phyloP scores from a whole-genome alignment of 2,797 vertebrate genomes.

The Acanthornis magna region DNA sequence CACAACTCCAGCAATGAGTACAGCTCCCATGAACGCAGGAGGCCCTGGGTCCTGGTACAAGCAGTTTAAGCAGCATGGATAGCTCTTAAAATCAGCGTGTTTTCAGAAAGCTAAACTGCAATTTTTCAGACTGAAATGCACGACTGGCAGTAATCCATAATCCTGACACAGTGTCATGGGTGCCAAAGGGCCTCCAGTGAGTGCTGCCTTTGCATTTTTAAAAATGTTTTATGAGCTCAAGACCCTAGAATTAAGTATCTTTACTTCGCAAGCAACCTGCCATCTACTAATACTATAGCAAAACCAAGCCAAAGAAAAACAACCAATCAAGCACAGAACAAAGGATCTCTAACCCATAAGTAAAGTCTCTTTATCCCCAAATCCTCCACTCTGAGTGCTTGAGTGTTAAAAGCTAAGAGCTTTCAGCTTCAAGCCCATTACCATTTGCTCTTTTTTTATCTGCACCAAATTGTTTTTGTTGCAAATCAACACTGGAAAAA shows the following conservation, averaged over 20 bases:
- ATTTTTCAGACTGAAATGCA: neutral
- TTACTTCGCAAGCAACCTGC: neutral
- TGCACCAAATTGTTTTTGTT: neutral
- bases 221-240: slow-evolving; percentile 29
- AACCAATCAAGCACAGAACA: slow-evolving; percentile 26
- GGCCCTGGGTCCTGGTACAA: neutral
- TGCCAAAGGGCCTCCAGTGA: slow-evolving; percentile 45
- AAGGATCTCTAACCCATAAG: neutral
- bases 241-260: slow-evolving; percentile 11
- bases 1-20: neutral
- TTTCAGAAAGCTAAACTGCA: slow-evolving; percentile 30
- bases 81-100: neutral
- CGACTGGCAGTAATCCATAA: slow-evolving; percentile 51
- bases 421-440: neutral
- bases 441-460: neutral
- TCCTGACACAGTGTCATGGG: slow-evolving; percentile 25
- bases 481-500: neutral
- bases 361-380: slow-evolving; percentile 37
- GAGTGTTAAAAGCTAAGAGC: slow-evolving; percentile 45
- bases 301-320: neutral
- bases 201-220: slow-evolving; percentile 52
- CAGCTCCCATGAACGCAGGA: neutral
- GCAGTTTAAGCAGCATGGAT: neutral
- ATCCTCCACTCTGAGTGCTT: neutral
- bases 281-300: neutral